Evolutionary conservation across 2,113 vertebrate genomes (phyloP).

Genomic region (Mirza zaza): DNA sequence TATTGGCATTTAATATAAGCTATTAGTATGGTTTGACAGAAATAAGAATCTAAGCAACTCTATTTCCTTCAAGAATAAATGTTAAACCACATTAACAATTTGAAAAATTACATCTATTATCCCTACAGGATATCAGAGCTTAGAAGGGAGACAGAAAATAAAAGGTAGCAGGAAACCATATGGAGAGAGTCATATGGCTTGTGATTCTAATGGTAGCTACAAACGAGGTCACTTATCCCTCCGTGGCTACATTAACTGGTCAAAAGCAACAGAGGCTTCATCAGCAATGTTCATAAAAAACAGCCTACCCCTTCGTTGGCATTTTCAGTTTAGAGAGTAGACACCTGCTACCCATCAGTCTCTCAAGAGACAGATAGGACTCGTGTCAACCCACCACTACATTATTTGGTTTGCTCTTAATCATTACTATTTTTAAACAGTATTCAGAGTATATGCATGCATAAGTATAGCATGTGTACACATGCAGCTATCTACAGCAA

Average conservation of each 20-base stretch:
- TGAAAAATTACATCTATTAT: slow-evolving; percentile 50
- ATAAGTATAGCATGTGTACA: not conserved
- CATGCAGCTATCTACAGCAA: slow-evolving; percentile 47
- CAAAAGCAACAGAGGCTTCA: slow-evolving; percentile 44
- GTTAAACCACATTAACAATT: slow-evolving; percentile 15
- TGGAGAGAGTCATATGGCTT: not conserved
- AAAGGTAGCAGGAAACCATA: slow-evolving; percentile 24
- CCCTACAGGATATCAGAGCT: slow-evolving; percentile 10
- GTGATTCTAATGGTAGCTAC: slow-evolving; percentile 45
- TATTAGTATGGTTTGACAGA: not conserved
- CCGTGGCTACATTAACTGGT: slow-evolving; percentile 44
- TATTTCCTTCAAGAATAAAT: slow-evolving; percentile 38
- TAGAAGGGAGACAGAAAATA: not conserved
- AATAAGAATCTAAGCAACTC: slow-evolving; percentile 29
- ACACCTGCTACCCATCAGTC: slow-evolving; percentile 60
- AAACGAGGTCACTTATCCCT: slow-evolving; percentile 53
- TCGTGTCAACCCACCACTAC: not conserved
- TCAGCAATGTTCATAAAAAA: slow-evolving; percentile 23
- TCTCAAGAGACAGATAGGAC: not conserved
- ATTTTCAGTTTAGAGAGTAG: slow-evolving; percentile 1
- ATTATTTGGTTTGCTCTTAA: not conserved
- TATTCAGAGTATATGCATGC: not conserved
- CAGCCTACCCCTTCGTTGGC: not conserved
- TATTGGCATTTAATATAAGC: not conserved
- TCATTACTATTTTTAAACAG: slow-evolving; percentile 49